phyloP scores from a whole-genome alignment of 2,113 vertebrate species.

The Burhinus oedicnemus region DNA sequence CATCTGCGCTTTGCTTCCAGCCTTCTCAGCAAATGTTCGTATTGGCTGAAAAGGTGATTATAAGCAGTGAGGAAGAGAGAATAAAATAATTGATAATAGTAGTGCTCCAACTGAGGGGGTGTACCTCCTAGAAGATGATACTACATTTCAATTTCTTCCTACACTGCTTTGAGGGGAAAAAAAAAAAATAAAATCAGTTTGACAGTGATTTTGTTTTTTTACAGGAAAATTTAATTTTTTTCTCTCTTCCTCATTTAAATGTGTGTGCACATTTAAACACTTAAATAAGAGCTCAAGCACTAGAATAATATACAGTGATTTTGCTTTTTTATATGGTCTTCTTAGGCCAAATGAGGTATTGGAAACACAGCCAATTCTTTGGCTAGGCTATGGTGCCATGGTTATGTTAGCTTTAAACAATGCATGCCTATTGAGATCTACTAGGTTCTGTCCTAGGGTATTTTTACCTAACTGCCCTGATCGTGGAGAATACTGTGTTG shows the following conservation, averaged over 20 bases:
- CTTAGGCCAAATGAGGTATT: neutral
- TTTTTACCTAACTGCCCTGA: neutral
- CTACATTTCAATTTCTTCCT: neutral
- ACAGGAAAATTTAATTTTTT: neutral
- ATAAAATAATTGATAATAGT: neutral
- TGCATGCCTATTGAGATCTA: neutral
- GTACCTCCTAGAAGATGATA: neutral
- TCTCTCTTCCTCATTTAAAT: neutral
- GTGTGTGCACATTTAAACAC: neutral
- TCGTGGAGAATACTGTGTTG: neutral
- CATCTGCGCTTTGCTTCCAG: neutral
- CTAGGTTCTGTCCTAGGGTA: neutral
- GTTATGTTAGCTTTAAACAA: neutral
- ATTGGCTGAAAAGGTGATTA: neutral
- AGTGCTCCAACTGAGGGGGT: neutral
- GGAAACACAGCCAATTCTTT: neutral
- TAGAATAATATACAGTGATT: neutral
- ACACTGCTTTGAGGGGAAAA: neutral
- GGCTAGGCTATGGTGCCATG: neutral
- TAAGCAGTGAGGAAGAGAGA: neutral
- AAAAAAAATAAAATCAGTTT: neutral
- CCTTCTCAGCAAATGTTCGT: constrained; percentile 1
- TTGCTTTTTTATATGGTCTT: neutral
- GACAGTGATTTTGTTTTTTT: neutral
- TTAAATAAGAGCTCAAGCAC: neutral